Evolutionary conservation across 2,113 vertebrate genomes (phyloP).

Genomic region (Mormyrus iriodes): DNA sequence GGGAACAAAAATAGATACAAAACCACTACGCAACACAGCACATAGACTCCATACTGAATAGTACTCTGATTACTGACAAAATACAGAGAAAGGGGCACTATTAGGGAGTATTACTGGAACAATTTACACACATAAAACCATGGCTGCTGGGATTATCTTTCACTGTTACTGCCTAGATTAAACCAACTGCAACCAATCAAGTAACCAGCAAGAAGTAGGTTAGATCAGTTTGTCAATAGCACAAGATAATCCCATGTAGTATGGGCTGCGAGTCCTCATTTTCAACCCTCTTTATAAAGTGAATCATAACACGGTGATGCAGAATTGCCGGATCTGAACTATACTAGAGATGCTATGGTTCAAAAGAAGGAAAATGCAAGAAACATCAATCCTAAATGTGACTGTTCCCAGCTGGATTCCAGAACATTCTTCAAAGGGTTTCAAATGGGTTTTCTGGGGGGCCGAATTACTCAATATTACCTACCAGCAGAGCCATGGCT

Average conservation of each 20-base stretch:
- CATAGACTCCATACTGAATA: background rate
- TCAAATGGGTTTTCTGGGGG: conserved; percentile 1
- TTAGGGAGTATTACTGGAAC: background rate
- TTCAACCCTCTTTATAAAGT: background rate
- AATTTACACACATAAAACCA: background rate
- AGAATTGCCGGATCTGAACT: background rate
- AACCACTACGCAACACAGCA: background rate
- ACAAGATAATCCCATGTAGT: background rate
- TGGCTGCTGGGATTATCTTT: background rate
- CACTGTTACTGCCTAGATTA: background rate
- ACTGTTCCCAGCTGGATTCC: background rate
- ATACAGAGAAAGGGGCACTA: background rate
- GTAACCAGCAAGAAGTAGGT: background rate
- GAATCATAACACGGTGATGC: background rate
- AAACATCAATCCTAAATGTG: background rate
- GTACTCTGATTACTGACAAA: background rate
- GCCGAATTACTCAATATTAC: background rate
- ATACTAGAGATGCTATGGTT: background rate
- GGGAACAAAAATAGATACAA: background rate
- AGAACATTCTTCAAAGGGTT: background rate
- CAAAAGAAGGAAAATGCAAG: background rate
- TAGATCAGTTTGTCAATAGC: background rate
- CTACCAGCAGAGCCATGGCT: background rate
- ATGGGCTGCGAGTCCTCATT: background rate
- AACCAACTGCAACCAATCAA: background rate